Conservation (phyloP, 2,888 invertebrate species). For the Drosophila vallismaia region DNA sequence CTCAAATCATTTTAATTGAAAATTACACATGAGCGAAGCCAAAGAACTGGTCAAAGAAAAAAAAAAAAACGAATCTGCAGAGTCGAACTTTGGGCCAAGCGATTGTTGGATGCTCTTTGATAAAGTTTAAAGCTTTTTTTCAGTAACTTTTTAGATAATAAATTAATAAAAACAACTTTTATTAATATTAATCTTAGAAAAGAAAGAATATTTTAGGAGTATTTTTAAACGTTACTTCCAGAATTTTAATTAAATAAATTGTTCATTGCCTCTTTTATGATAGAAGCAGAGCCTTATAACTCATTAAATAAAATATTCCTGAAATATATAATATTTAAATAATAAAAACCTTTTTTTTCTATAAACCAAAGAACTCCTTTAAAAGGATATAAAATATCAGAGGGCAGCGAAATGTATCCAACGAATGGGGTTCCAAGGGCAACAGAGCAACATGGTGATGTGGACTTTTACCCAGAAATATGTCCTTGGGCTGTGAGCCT, state of each 20-base stretch:
- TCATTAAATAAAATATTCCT: too few species aligned
- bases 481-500: constrained; percentile 34
- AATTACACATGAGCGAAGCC: constrained; percentile 81
- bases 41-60: constrained; percentile 33
- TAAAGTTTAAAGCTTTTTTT: too few species aligned
- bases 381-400: neutral
- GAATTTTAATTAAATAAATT: too few species aligned
- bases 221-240: too few species aligned
- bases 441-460: constrained; percentile 34
- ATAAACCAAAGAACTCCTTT: neutral
- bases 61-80: constrained; percentile 11
- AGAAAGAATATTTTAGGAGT: too few species aligned
- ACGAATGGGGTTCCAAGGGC: constrained; percentile 34
- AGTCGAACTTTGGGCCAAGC: neutral
- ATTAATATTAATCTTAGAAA: too few species aligned
- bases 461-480: constrained; percentile 28
- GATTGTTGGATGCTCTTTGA: neutral
- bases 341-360: neutral
- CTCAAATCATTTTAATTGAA: constrained; percentile 81
- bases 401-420: constrained; percentile 46
- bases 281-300: too few species aligned
- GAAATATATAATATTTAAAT: too few species aligned
- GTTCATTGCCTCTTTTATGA: too few species aligned
- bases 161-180: too few species aligned
- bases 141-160: too few species aligned